A percentile compares a stretch with the other conserved stretches of the same genome.
These are phyloP conservation scores for Ophion ellenae DNA, from an alignment of 2,888 invertebrate species.

Conservation along the genomic window DNA sequence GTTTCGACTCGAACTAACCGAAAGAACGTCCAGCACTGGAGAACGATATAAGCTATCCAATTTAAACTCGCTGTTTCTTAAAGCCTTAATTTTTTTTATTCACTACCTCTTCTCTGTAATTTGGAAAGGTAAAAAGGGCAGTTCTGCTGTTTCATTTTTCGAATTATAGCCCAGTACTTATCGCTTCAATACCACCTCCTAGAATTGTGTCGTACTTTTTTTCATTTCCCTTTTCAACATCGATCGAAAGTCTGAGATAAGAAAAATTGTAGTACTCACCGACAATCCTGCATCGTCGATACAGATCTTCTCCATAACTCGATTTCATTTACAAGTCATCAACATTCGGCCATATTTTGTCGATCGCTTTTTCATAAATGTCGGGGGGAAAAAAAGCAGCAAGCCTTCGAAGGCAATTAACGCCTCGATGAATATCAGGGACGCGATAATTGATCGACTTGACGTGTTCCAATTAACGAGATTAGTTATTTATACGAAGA, in stretches of 20 bases:
- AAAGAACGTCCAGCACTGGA: neutral
- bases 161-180: no score
- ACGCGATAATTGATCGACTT: neutral
- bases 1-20: neutral
- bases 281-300: no score
- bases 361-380: neutral
- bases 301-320: neutral
- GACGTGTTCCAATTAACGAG: slow-evolving; percentile 49
- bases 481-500: slow-evolving; percentile 42
- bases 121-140: no score
- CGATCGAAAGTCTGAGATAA: no score
- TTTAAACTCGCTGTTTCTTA: neutral
- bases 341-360: no score
- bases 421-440: slow-evolving; percentile 1
- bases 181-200: no score
- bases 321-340: neutral
- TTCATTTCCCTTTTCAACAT: no score
- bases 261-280: no score
- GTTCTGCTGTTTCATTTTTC: no score
- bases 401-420: neutral
- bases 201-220: no score
- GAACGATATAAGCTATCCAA: neutral
- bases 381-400: neutral
- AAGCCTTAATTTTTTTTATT: no score
- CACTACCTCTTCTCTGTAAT: no score